A percentile compares a stretch with the other conserved stretches of the same genome.
These are phyloP conservation scores for Chaunax sp. DNA, from an alignment of 2,797 vertebrate species.

Conservation along the genomic window DNA sequence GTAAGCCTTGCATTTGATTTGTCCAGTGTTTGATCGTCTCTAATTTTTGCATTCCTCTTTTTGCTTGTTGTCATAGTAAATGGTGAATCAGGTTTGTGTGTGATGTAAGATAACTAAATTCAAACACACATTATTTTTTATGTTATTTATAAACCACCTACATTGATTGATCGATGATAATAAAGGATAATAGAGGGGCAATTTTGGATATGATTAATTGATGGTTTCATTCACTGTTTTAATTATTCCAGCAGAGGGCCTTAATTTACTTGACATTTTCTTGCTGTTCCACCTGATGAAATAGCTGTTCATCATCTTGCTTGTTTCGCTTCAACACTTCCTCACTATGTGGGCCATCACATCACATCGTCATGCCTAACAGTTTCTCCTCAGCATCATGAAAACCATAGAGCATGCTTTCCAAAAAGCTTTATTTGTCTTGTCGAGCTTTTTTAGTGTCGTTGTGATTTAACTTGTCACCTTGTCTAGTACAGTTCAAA, in stretches of 20 bases:
- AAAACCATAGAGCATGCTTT: slow-evolving; percentile 72
- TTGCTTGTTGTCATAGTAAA: slow-evolving; percentile 10
- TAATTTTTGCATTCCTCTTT: slow-evolving; percentile 4
- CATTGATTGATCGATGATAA: slow-evolving; percentile 28
- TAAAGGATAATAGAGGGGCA: slow-evolving; percentile 15
- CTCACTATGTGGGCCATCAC: slow-evolving; percentile 54
- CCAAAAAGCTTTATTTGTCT: slow-evolving; percentile 43
- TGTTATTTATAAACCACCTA: slow-evolving; percentile 16
- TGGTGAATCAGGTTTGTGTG: slow-evolving; percentile 13
- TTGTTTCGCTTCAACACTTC: slow-evolving; percentile 55
- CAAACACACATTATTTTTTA: slow-evolving; percentile 22
- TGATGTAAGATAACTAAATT: slow-evolving; percentile 13
- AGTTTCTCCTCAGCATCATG: slow-evolving; percentile 56
- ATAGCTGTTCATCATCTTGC: slow-evolving; percentile 72
- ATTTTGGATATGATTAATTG: slow-evolving; percentile 42
- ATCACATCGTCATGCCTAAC: slow-evolving; percentile 67
- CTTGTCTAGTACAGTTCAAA: slow-evolving; percentile 32
- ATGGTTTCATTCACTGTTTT: slow-evolving; percentile 57
- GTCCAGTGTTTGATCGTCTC: not conserved
- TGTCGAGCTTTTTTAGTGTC: slow-evolving; percentile 52
- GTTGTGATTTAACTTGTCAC: slow-evolving; percentile 56
- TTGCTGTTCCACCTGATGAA: slow-evolving; percentile 70
- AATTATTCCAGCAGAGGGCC: slow-evolving; percentile 57
- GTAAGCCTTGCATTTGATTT: slow-evolving; percentile 33
- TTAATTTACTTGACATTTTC: slow-evolving; percentile 60